Percentiles rank a stretch among this genome's conserved stretches.
Conservation (phyloP, 2,797 vertebrate genomes). For the Clarias laeviceps region DNA sequence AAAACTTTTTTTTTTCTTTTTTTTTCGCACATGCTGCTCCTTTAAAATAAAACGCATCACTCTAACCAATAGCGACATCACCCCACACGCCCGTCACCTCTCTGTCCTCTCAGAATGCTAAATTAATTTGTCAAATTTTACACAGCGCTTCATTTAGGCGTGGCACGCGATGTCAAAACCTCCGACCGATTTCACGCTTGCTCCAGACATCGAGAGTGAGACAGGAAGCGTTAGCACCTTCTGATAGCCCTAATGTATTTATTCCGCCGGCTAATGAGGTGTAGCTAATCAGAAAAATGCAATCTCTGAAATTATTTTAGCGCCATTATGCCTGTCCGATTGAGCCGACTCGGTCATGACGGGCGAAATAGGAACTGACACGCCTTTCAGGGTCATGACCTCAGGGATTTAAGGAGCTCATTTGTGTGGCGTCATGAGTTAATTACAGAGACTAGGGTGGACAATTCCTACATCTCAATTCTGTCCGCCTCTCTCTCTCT, state of each 20-base stretch:
- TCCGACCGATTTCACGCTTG: conserved; percentile 66
- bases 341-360: conserved; percentile 64
- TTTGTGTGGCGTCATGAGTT: conserved; percentile 41
- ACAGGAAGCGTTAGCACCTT: conserved; percentile 59
- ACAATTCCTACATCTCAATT: background rate
- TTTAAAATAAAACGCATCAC: conserved; percentile 35
- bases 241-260: conserved; percentile 67
- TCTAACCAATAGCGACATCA: conserved; percentile 64
- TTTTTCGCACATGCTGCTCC: background rate
- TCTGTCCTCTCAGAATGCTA: conserved; percentile 66
- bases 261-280: conserved; percentile 66
- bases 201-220: conserved; percentile 41
- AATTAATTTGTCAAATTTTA: conserved; percentile 79
- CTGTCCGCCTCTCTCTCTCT: background rate
- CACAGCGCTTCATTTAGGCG: conserved; percentile 68
- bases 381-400: conserved; percentile 61
- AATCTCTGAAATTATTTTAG: conserved; percentile 65
- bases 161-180: conserved; percentile 60
- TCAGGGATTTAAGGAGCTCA: conserved; percentile 49
- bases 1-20: background rate
- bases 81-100: conserved; percentile 35
- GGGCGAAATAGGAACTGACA: conserved; percentile 67
- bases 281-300: conserved; percentile 66
- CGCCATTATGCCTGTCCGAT: conserved; percentile 41
- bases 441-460: background rate